Evolutionary conservation across 2,113 vertebrate species (phyloP).

Genomic region (Callipepla squamata): DNA sequence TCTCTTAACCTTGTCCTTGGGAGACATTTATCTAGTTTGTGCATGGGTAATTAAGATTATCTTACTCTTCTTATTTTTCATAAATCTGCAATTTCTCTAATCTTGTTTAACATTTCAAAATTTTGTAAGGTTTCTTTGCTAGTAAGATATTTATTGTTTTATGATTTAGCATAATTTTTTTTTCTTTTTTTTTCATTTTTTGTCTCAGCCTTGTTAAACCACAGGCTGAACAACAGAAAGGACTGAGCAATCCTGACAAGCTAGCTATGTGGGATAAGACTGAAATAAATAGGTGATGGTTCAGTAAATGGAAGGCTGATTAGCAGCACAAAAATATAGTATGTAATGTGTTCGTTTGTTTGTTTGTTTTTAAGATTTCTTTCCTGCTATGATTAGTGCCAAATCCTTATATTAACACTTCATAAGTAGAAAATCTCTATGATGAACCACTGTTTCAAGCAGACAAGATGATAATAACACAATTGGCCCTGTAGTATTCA

Average conservation of each 20-base stretch:
- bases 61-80: not conserved
- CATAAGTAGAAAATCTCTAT: not conserved
- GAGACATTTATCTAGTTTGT: not conserved
- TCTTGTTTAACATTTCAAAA: not conserved
- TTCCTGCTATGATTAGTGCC: not conserved
- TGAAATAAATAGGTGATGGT: not conserved
- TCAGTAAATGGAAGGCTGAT: not conserved
- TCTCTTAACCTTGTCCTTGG: not conserved
- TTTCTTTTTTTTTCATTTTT: not conserved
- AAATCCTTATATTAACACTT: not conserved
- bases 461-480: not conserved
- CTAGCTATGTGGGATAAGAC: not conserved
- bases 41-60: not conserved
- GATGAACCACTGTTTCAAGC: not conserved
- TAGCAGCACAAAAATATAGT: not conserved
- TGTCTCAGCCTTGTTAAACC: not conserved
- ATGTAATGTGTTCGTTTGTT: not conserved
- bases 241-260: not conserved
- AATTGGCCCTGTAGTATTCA: not conserved
- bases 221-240: not conserved
- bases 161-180: not conserved
- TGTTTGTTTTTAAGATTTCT: not conserved
- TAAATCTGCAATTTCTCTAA: not conserved
- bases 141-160: not conserved
- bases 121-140: not conserved